These are phyloP conservation scores for Sycophaga agraensis DNA, from an alignment of 1,140 invertebrate genomes.

Conservation along the genomic window DNA sequence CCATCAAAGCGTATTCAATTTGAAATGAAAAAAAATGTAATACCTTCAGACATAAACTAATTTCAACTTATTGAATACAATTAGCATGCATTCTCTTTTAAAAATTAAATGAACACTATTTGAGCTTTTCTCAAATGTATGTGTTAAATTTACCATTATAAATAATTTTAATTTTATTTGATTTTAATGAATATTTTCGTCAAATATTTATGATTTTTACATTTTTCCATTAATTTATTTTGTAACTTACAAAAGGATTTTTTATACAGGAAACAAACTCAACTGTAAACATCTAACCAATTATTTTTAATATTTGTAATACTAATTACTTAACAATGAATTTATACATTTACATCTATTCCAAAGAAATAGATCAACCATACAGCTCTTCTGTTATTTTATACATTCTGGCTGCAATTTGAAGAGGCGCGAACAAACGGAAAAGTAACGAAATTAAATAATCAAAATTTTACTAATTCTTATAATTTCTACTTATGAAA, in stretches of 20 bases:
- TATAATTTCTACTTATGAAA: conserved; percentile 8
- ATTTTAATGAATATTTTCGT: too few species aligned
- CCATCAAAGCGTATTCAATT: conserved; percentile 5
- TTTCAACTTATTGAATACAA: too few species aligned
- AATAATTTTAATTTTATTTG: too few species aligned
- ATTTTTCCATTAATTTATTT: conserved; percentile 5
- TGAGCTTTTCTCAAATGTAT: too few species aligned
- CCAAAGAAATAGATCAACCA: neutral
- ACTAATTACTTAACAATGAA: too few species aligned
- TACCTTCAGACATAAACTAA: conserved; percentile 7
- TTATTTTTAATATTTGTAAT: neutral
- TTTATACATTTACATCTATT: neutral
- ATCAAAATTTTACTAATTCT: conserved; percentile 36
- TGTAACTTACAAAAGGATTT: neutral
- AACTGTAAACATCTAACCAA: neutral
- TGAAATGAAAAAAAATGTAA: conserved; percentile 14
- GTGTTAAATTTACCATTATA: too few species aligned
- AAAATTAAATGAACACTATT: too few species aligned
- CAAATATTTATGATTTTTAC: too few species aligned
- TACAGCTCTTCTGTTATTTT: neutral
- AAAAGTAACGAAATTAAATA: conserved; percentile 30
- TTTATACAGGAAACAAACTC: neutral
- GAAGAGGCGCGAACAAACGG: conserved; percentile 34
- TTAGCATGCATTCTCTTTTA: too few species aligned
- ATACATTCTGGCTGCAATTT: neutral